Conservation (phyloP, 2,797 vertebrate genomes). For the Menidia menidia region DNA sequence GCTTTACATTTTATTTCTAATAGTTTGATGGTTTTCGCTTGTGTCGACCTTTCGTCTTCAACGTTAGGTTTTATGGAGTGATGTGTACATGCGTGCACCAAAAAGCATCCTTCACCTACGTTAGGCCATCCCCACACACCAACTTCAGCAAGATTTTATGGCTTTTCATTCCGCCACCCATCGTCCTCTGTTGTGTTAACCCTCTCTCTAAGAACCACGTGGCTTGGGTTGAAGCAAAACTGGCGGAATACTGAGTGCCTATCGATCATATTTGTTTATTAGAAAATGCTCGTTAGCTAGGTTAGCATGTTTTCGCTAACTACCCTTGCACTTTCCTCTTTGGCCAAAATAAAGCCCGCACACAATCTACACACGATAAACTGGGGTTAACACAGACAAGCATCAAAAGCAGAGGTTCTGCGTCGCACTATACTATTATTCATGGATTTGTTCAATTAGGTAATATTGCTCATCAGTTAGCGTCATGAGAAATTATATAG, state of each 20-base stretch:
- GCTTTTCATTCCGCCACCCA: neutral
- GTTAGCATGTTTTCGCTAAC: slow-evolving; percentile 36
- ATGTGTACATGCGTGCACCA: neutral
- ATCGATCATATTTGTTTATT: neutral
- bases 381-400: neutral
- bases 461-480: slow-evolving; percentile 9
- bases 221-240: neutral
- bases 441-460: neutral
- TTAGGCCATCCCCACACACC: neutral
- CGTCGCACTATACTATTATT: neutral
- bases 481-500: slow-evolving; percentile 20
- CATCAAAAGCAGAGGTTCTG: fast-evolving
- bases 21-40: too few relatives aligned
- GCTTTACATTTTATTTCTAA: too few relatives aligned
- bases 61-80: neutral
- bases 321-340: slow-evolving; percentile 24
- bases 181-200: neutral
- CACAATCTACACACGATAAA: slow-evolving; percentile 2
- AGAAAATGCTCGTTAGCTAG: slow-evolving; percentile 16
- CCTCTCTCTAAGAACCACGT: neutral
- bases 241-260: neutral
- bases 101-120: neutral
- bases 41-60: neutral
- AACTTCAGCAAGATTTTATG: neutral
- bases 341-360: slow-evolving; percentile 48